Base-by-base conservation (phyloP, 2,797 vertebrate genomes). In the Cossypha dichroa region DNA sequence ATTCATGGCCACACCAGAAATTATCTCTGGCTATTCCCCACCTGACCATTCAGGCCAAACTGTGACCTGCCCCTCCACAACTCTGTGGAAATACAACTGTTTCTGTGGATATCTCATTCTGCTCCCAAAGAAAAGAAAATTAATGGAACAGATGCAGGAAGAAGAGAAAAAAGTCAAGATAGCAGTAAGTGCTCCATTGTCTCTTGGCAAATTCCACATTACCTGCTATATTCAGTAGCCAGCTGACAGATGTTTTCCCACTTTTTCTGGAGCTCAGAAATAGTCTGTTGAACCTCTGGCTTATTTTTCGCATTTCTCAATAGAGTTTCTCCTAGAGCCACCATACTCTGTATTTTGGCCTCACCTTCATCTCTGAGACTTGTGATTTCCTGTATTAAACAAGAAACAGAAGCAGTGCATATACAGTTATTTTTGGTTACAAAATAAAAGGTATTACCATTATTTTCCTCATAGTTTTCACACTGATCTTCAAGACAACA, bases 361-460 rank as follows among this genome's bases (percentile, higher is more conserved):
- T 98, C 98, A 22, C 98, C 98, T 48, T 97, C 97, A 34, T 98
- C 96, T 93, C 91, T 98, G 51, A 97, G 97, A 94, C 80, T 94
- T 85, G 98, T 82, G 72, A 99, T 97, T 92, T 96, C 95, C 99
- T 99, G 73, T 48, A 92, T 91, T 73, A 60, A 85, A 95, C 5
- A 48, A 92, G 69, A 95, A 73, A 52, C 59, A 86, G 25, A 84
- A 82, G 33, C 41, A 74, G 34, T 92, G 74, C 13, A 54, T 51
- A 49, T 5, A 31, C 13, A 72, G 11, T 5, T 34, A 15, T 15
- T 60, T 92, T 48, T 76, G 11, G 3, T 73, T 55, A 85, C 23
- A 70, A 34, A 84, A 84, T 29, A 59, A 72, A 70, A 77, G 0
- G 1, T 36, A 70, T 22, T 69, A 54, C 11, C 58, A 52, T 20